Conservation (phyloP, 2,113 vertebrate species). For the Varanus komodoensis region DNA sequence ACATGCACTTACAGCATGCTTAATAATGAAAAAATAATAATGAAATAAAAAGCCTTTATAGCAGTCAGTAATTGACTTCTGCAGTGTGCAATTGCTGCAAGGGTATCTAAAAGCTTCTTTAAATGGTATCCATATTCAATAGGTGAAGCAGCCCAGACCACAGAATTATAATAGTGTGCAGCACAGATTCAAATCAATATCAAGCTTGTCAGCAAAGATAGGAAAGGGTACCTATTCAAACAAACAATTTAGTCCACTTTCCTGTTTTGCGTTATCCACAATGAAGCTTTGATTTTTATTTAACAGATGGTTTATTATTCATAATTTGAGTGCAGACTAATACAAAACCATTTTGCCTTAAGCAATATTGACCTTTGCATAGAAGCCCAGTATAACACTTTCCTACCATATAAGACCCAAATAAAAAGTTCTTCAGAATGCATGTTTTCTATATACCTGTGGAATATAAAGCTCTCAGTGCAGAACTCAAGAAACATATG, state of each 20-base stretch:
- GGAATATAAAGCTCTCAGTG: background rate
- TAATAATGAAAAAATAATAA: conserved; percentile 20
- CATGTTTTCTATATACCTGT: background rate
- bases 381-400: background rate
- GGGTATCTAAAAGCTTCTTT: conserved; percentile 25
- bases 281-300: conserved; percentile 17
- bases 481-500: background rate
- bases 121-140: conserved; percentile 36
- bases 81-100: conserved; percentile 27
- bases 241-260: conserved; percentile 4
- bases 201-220: background rate
- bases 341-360: background rate
- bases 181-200: conserved; percentile 33
- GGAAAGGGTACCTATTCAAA: conserved; percentile 27
- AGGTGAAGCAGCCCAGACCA: conserved; percentile 19
- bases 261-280: conserved; percentile 1
- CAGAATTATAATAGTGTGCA: conserved; percentile 36
- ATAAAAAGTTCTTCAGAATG: background rate
- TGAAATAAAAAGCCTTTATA: background rate
- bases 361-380: background rate
- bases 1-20: conserved; percentile 19
- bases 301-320: background rate
- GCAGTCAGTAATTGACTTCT: conserved; percentile 32
- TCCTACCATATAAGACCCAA: background rate
- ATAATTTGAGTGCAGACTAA: conserved; percentile 5